Evolutionary conservation across 2,888 invertebrate species (phyloP).

Genomic region (Myopa testacea): DNA sequence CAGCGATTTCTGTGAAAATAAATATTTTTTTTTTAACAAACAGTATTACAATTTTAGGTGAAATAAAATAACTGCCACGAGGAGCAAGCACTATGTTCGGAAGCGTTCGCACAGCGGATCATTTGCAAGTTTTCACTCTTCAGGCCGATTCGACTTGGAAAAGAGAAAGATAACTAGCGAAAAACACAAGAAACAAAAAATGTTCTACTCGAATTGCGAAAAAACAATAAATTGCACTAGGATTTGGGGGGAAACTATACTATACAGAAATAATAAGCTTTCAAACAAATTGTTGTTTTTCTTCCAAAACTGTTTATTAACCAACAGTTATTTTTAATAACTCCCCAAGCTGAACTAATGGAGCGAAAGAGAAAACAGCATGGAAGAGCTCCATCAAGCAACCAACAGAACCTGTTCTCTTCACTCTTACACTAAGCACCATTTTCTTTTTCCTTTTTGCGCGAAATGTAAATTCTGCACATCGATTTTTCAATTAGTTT

Average conservation of each 20-base stretch:
- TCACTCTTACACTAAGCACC: background rate
- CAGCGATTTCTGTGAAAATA: slow-evolving; percentile 1
- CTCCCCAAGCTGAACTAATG: background rate
- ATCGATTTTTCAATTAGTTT: slow-evolving; percentile 33
- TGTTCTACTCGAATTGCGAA: background rate
- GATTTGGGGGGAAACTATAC: too few relatives aligned
- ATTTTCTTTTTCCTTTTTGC: slow-evolving; percentile 9
- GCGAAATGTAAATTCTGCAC: slow-evolving; percentile 4
- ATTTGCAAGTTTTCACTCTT: background rate
- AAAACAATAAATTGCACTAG: too few relatives aligned
- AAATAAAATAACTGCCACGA: slow-evolving; percentile 5
- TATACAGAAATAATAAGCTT: too few relatives aligned
- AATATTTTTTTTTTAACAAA: background rate
- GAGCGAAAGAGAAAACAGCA: too few relatives aligned
- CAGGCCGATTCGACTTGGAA: background rate
- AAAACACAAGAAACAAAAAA: background rate
- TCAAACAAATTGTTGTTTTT: too few relatives aligned
- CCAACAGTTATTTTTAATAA: background rate
- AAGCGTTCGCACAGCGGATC: background rate
- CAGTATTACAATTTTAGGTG: background rate
- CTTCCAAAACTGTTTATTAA: too few relatives aligned
- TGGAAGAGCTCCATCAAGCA: too few relatives aligned
- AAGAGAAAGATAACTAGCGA: background rate
- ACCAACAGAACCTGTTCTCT: too few relatives aligned
- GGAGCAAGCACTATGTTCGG: background rate